Base-by-base conservation (phyloP, 2,888 invertebrate species). In the Argyresthia goedartella region DNA sequence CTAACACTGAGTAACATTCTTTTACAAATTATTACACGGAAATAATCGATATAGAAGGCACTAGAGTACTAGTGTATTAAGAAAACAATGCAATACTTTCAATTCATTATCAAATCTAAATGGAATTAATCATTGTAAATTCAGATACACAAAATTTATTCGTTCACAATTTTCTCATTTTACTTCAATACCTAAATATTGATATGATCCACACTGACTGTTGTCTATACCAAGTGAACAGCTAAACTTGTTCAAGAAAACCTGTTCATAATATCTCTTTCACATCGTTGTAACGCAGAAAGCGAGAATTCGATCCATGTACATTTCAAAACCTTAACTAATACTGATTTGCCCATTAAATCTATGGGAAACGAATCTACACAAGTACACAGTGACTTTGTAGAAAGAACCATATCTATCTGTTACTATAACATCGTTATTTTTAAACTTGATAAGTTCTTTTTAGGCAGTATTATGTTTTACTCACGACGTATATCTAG, bases 21-120 rank as follows among this genome's bases (percentile, higher is more conserved):
- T 60, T 53, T 44, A 34, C 57, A 57, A 59, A 56, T 58, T 57
- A 57, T 60, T 60, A 57, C 58, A 60, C 55, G 36, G 53, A 57
- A 60, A 60, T 54, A 57, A 59, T 55, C 53, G 47, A 49, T 56
- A 49, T 68, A 64, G 76, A 85, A 85, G 84, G 84, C 85, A 84
- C 84, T 81, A 84, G 79, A 72, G 64, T 67, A 60, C 84, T 84
- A 82, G 80, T 79, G 81, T 65, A 61, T 66, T 63, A 59, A 53
- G 53, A 53, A 48, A 53, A 25, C 25, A 25, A 25, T 6, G 25
- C 25, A 25, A 4, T 6, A 25, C 6, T 25, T 25, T 25, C 6
- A 25, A 52, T 52, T 51, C 15, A 41, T 42, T 49, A 44, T 14
- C 43, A 44, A 41, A 25, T 51, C 39, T 39, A 39, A 39, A n/a